phyloP scores from a whole-genome alignment of 2,797 vertebrate species.

The Sciurus carolinensis region DNA sequence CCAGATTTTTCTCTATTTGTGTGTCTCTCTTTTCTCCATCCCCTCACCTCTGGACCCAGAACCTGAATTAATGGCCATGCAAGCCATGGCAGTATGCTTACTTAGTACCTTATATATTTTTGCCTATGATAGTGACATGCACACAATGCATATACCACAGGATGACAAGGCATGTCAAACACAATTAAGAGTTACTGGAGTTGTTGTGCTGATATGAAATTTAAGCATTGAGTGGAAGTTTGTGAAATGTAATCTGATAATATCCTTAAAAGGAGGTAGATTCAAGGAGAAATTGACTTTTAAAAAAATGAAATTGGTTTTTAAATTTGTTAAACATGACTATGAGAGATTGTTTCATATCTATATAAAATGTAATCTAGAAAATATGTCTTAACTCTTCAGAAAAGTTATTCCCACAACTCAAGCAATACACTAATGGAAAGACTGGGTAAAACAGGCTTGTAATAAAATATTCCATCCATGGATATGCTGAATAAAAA shows the following conservation, averaged over 20 bases:
- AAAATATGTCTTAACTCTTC: neutral
- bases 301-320: neutral
- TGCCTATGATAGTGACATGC: neutral
- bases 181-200: neutral
- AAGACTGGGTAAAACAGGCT: neutral
- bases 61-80: too few species aligned
- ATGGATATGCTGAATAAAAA: neutral
- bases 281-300: neutral
- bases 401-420: neutral
- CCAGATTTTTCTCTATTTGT: too few species aligned
- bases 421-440: neutral
- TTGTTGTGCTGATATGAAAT: neutral
- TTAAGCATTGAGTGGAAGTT: too few species aligned
- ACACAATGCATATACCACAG: neutral
- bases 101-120: too few species aligned
- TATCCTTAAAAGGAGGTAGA: neutral
- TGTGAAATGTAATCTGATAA: neutral
- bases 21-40: too few species aligned
- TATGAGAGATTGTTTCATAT: neutral
- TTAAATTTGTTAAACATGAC: neutral
- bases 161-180: rapidly evolving
- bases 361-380: neutral
- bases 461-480: neutral
- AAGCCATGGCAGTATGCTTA: too few species aligned
- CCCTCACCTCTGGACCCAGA: too few species aligned